A percentile compares a stretch with the other conserved stretches of the same genome.
These are phyloP conservation scores for Clavelina lepadiformis DNA, from an alignment of 23 tunicate genomes.

Conservation along the genomic window DNA sequence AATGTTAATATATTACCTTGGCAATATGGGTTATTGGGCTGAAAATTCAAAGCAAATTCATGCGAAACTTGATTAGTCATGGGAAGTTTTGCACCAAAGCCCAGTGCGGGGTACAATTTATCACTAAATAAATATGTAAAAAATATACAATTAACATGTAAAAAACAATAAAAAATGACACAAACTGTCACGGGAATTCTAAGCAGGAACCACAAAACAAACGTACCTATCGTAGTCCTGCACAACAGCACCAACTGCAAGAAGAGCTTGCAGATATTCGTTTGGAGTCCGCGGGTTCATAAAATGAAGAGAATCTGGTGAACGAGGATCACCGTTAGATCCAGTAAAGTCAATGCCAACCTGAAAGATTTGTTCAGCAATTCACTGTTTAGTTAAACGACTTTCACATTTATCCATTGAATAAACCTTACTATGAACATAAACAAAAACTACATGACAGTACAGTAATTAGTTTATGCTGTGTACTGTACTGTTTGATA, in stretches of 20 bases:
- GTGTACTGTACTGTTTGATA: too few species aligned
- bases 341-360: constrained; percentile 99
- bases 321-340: constrained; percentile 94
- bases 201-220: background rate
- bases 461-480: too few species aligned
- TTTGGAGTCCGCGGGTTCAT: constrained; percentile 80
- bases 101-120: constrained; percentile 92
- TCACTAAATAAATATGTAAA: constrained; percentile 37
- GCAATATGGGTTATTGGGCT: constrained; percentile 86
- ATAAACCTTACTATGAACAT: too few species aligned
- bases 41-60: constrained; percentile 90
- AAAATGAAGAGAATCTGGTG: constrained; percentile 74
- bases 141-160: too few species aligned
- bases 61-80: constrained; percentile 58
- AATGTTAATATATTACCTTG: constrained; percentile 42
- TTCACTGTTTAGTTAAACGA: too few species aligned
- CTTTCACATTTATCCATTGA: too few species aligned
- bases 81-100: constrained; percentile 95
- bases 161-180: too few species aligned
- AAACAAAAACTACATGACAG: too few species aligned
- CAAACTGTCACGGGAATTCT: too few species aligned
- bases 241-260: constrained; percentile 77
- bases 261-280: constrained; percentile 76
- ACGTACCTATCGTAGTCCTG: constrained; percentile 87
- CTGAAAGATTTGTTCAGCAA: too few species aligned